phyloP scores from a whole-genome alignment of 2,888 invertebrate genomes.

The Rhagonycha lutea region DNA sequence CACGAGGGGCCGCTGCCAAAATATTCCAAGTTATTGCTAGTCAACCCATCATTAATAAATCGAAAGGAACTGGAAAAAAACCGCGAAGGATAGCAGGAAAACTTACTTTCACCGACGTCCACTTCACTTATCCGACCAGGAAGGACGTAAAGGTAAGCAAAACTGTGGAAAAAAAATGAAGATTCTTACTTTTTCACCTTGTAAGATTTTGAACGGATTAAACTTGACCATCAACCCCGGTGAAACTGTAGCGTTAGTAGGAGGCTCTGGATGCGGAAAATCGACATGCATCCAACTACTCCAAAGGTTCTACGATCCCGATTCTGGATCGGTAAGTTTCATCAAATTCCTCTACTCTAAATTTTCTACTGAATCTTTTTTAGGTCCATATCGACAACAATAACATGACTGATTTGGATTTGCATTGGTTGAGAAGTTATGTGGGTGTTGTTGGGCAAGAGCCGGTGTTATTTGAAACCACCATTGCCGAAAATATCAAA shows the following conservation, averaged over 20 bases:
- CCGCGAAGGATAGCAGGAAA: slow-evolving; percentile 65
- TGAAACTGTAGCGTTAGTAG: slow-evolving; percentile 75
- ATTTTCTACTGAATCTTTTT: background rate
- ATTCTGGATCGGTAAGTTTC: slow-evolving; percentile 65
- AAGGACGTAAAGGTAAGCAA: slow-evolving; percentile 69
- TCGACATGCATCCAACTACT: slow-evolving; percentile 75
- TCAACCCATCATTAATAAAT: slow-evolving; percentile 73
- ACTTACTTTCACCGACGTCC: slow-evolving; percentile 72
- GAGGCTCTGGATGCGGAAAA: slow-evolving; percentile 79
- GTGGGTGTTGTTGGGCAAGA: slow-evolving; percentile 93
- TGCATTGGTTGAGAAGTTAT: slow-evolving; percentile 76
- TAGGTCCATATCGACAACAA: slow-evolving; percentile 69
- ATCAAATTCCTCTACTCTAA: background rate
- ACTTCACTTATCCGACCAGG: slow-evolving; percentile 82
- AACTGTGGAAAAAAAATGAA: background rate
- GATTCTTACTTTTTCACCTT: slow-evolving; percentile 31
- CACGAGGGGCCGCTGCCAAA: slow-evolving; percentile 78
- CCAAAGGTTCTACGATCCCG: slow-evolving; percentile 74
- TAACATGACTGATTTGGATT: slow-evolving; percentile 73
- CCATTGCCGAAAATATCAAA: slow-evolving; percentile 82
- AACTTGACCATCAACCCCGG: slow-evolving; percentile 71
- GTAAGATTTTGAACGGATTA: slow-evolving; percentile 66
- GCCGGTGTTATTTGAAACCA: slow-evolving; percentile 82
- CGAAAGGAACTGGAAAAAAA: slow-evolving; percentile 63
- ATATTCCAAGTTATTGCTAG: slow-evolving; percentile 79